Evolutionary conservation across 1,140 invertebrate species (phyloP), one percentile per base, ranked within the genome.

Genomic region (Rhagoletis zephyria): DNA sequence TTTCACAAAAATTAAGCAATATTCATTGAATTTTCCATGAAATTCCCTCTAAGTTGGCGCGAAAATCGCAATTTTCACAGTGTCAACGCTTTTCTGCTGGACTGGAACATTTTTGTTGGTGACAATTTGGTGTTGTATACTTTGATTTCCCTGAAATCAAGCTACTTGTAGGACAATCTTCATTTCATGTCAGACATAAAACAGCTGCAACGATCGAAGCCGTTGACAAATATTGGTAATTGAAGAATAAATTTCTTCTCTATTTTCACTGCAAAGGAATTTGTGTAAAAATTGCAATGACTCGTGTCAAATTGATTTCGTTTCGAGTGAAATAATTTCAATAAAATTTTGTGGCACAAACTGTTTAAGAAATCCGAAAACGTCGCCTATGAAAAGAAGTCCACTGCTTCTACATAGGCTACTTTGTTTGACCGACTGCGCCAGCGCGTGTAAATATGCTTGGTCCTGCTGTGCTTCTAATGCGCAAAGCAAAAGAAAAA

Each of bases 61-160:
- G 74, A 7, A 81, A 81, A 81, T 81, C n/a, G 74, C 74, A 81
- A 81, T 81, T 81, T 81, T 56, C 74, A 81, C 74, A 81, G 74
- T 81, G 45, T 56, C 74, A 59, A 10, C 48, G 51, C 74, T 56
- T 30, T 10, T 81, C 14, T 42, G 30, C 51, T 45, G 45, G 16
- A 74, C 2, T 56, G 16, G 4, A 42, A 4, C 9, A 81, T 56
- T 81, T 30, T 51, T 56, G 45, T 56, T 56, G 51, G 48, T 19
- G 74, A 81, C 48, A 81, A 81, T 30, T 81, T 81, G 74, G 74
- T 81, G 74, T 81, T 81, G 30, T 7, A 81, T 48, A 81, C 48
- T 81, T 81, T 81, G 74, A 81, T 81, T 81, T 81, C 74, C 74
- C n/a, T 81, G 74, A 81, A 81, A 81, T 81, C 74, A 81, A 81